Evolutionary conservation across 2,797 vertebrate species (phyloP).

Genomic region (Spinus pinus): DNA sequence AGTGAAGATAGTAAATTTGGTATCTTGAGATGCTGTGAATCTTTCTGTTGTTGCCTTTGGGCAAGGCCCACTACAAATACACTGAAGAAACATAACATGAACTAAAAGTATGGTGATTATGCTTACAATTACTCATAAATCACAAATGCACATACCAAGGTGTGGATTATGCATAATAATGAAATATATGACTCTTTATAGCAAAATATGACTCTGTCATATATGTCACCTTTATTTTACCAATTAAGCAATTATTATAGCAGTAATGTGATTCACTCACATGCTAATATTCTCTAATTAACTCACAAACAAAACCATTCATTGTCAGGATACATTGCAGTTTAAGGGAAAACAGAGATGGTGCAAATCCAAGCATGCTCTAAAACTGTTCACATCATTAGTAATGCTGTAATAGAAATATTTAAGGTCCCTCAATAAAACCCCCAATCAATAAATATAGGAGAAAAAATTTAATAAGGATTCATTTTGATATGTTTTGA

Average conservation of each 20-base stretch:
- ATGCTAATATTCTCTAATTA: not conserved
- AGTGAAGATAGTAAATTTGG: not conserved
- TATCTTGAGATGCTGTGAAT: not conserved
- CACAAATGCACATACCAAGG: not conserved
- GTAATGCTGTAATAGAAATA: not conserved
- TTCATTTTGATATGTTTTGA: not conserved
- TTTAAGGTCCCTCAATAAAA: not conserved
- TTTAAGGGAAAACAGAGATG: not conserved
- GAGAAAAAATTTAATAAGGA: not conserved
- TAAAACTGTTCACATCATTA: not conserved
- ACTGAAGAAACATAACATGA: not conserved
- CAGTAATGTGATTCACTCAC: not conserved
- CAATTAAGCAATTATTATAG: not conserved
- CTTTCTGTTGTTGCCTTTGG: not conserved
- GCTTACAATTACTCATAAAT: slow-evolving; percentile 6
- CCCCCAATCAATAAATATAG: not conserved
- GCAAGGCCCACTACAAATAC: not conserved
- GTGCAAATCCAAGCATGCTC: not conserved
- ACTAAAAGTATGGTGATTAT: not conserved
- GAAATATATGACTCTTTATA: not conserved
- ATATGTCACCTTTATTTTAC: slow-evolving; percentile 3
- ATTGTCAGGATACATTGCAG: not conserved
- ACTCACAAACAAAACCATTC: not conserved
- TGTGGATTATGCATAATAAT: not conserved
- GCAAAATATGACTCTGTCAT: not conserved